Percentiles rank a stretch among this genome's conserved stretches.
phyloP scores from a whole-genome alignment of 2,113 vertebrate species.

The Sminthopsis crassicaudata region DNA sequence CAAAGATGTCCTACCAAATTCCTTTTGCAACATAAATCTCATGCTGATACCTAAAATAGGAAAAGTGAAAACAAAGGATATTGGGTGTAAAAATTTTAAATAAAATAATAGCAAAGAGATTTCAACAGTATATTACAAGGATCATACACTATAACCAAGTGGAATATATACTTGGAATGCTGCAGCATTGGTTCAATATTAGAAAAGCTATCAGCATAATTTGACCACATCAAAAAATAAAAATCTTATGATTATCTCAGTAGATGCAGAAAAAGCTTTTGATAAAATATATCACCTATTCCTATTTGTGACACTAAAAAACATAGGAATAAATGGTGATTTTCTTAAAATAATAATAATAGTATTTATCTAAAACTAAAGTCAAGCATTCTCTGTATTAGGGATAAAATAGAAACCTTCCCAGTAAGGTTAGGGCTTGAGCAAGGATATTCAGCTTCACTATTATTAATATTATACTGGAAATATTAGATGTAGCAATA shows the following conservation, averaged over 20 bases:
- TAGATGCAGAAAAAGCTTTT: background rate
- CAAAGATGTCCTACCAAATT: background rate
- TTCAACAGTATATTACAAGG: background rate
- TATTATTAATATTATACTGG: background rate
- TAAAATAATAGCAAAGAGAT: background rate
- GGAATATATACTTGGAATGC: background rate
- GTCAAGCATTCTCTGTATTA: background rate
- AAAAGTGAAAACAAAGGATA: too few relatives aligned
- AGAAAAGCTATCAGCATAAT: background rate
- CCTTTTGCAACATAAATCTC: background rate
- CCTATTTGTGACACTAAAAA: background rate
- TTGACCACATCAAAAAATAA: background rate
- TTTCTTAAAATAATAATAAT: too few relatives aligned
- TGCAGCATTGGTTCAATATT: background rate
- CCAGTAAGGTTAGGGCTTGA: background rate
- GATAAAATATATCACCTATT: background rate
- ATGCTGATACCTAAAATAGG: background rate
- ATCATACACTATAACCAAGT: background rate
- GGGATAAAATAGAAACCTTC: background rate
- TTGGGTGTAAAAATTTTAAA: background rate
- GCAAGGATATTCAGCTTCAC: background rate
- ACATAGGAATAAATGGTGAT: background rate
- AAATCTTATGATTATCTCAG: background rate
- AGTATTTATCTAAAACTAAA: background rate
- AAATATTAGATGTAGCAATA: background rate